Evolutionary conservation across 2,797 vertebrate genomes (phyloP).

Genomic region (Trematomus bernacchii): DNA sequence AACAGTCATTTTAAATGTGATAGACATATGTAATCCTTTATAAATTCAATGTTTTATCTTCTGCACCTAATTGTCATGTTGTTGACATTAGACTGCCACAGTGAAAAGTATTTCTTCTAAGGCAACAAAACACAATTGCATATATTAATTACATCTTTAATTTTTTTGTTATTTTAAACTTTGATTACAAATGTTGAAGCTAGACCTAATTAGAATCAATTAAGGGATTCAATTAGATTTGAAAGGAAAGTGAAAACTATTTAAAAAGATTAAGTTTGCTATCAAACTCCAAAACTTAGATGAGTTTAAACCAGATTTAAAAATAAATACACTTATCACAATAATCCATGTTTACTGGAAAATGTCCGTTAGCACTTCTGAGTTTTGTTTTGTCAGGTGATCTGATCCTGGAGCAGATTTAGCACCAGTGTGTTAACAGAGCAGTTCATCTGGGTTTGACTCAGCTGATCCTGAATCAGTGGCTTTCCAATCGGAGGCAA

Average conservation of each 20-base stretch:
- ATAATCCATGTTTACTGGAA: conserved; percentile 33
- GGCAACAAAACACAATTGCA: conserved; percentile 12
- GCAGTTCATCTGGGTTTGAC: conserved; percentile 36
- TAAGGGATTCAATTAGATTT: background rate
- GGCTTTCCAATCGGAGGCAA: conserved; percentile 7
- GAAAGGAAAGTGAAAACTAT: no score
- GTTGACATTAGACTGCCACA: conserved; percentile 9
- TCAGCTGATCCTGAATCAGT: conserved; percentile 65
- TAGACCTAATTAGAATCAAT: background rate
- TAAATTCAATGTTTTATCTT: background rate
- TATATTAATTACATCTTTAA: background rate
- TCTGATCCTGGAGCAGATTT: conserved; percentile 55
- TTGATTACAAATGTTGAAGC: conserved; percentile 12
- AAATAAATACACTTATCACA: background rate
- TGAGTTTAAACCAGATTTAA: conserved; percentile 2
- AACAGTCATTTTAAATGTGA: background rate
- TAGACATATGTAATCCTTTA: background rate
- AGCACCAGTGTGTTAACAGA: conserved; percentile 65
- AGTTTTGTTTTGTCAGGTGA: conserved; percentile 27
- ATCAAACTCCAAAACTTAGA: background rate
- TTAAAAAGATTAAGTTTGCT: background rate
- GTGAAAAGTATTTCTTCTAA: background rate
- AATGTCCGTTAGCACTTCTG: conserved; percentile 13
- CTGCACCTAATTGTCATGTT: conserved; percentile 17
- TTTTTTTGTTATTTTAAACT: conserved; percentile 16